A percentile compares a stretch with the other conserved stretches of the same genome.
Conservation (phyloP, 1,140 invertebrate genomes). For the Sminthurides bifidus region DNA sequence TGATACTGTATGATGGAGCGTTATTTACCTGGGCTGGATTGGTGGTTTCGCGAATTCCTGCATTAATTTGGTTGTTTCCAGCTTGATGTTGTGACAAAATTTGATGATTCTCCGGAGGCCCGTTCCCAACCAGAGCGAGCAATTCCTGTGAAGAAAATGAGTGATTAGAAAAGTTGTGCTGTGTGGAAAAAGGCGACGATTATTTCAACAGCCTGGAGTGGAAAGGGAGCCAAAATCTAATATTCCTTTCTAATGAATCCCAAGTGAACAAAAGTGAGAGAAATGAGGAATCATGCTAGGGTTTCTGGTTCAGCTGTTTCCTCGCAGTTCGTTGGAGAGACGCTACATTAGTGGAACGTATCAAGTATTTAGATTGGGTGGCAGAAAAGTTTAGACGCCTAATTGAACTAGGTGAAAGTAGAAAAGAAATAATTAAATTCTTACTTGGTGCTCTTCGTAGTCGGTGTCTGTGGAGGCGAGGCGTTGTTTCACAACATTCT, state of each 20-base stretch:
- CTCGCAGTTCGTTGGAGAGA: no score
- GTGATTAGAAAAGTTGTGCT: no score
- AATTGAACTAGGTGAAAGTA: neutral
- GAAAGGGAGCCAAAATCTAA: no score
- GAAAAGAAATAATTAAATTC: conserved; percentile 3
- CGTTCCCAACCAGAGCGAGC: neutral
- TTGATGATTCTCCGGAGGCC: conserved; percentile 1
- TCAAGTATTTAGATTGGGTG: no score
- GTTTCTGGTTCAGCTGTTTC: no score
- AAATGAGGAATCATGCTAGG: no score
- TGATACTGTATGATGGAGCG: neutral
- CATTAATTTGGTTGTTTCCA: neutral
- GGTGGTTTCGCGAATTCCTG: neutral
- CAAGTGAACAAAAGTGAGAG: no score
- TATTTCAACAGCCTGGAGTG: no score
- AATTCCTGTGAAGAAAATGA: no score
- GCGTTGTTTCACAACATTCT: conserved; percentile 2
- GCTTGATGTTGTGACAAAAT: neutral
- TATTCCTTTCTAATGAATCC: no score
- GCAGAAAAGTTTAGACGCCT: neutral
- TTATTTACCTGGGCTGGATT: neutral
- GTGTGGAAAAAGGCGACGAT: no score
- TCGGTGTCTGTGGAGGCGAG: neutral
- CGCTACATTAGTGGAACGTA: no score
- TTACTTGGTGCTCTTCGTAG: conserved; percentile 13